phyloP scores from a whole-genome alignment of 1,140 invertebrate species.

The Spodoptera frugiperda region DNA sequence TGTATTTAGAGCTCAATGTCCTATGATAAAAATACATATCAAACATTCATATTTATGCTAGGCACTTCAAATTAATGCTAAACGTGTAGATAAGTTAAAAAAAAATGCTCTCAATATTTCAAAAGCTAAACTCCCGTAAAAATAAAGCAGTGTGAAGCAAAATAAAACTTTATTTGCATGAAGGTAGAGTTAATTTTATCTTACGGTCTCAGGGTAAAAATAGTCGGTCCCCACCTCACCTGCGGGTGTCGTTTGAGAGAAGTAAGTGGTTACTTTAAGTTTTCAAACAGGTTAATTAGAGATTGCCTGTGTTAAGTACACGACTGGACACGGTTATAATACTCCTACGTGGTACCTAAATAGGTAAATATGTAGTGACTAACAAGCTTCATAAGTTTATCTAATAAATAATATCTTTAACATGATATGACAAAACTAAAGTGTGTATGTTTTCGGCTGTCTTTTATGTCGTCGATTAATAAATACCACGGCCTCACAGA shows the following conservation, averaged over 20 bases:
- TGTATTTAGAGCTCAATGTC: not conserved
- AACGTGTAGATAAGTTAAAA: constrained; percentile 10
- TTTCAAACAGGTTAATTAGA: constrained; percentile 1
- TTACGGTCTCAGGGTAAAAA: not conserved
- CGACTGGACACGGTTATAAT: not conserved
- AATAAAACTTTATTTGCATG: not conserved
- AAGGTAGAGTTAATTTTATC: not conserved
- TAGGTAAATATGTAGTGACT: not conserved
- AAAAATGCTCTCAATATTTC: constrained; percentile 12
- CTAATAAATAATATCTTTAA: too few relatives aligned
- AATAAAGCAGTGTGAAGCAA: not conserved
- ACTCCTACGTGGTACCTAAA: not conserved
- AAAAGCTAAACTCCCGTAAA: not conserved
- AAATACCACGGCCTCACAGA: too few relatives aligned
- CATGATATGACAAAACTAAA: too few relatives aligned
- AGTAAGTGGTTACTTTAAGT: constrained; percentile 24
- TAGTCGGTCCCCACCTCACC: not conserved
- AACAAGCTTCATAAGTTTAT: too few relatives aligned
- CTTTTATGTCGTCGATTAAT: too few relatives aligned
- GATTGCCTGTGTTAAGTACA: not conserved
- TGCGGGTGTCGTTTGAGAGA: constrained; percentile 16
- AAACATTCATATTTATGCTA: constrained; percentile 9
- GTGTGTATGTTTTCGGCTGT: too few relatives aligned
- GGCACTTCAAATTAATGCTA: constrained; percentile 3
- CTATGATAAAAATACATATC: not conserved